Conservation (phyloP, 2,797 vertebrate genomes). For the Xerus rutilus region DNA sequence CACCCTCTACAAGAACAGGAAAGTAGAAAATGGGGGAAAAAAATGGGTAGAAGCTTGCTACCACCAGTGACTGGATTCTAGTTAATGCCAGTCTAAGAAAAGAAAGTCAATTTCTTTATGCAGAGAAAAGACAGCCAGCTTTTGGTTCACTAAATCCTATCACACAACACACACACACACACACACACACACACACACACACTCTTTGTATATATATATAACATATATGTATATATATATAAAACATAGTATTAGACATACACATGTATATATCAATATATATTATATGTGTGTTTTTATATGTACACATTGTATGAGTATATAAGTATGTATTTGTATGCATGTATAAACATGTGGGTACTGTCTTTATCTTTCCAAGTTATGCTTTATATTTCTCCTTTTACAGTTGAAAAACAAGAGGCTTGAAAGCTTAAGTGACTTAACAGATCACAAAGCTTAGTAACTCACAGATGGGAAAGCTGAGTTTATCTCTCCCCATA, state of each 20-base stretch:
- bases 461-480: neutral
- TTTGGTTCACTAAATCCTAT: neutral
- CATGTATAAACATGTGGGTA: neutral
- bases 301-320: neutral
- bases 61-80: constrained; percentile 35
- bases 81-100: neutral
- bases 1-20: neutral
- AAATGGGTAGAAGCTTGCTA: neutral
- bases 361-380: neutral
- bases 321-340: neutral
- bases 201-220: too few relatives aligned
- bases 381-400: neutral
- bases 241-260: too few relatives aligned
- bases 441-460: neutral
- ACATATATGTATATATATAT: too few relatives aligned
- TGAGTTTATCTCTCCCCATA: neutral
- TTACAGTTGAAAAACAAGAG: neutral
- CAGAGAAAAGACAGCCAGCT: neutral
- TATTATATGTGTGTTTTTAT: neutral
- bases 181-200: too few relatives aligned
- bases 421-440: neutral
- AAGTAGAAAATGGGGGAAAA: too few relatives aligned
- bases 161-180: neutral
- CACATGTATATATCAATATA: too few relatives aligned
- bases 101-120: neutral